Conservation (phyloP, 2,797 vertebrate genomes). For the Falco berigora region DNA sequence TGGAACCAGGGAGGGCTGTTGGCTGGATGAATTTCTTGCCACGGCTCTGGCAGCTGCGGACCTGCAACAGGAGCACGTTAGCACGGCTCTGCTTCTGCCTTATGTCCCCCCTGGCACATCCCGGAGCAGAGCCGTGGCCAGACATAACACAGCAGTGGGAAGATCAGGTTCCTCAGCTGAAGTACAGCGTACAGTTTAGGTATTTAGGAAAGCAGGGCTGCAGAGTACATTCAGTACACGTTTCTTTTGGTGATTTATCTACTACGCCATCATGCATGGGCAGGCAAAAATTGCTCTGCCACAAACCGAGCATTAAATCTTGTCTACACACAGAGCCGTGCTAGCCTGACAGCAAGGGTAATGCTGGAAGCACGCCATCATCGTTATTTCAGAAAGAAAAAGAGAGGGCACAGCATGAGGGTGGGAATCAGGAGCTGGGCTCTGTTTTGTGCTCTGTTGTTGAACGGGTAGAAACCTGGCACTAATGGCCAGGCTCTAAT, state of each 20-base stretch:
- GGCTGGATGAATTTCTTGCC: neutral
- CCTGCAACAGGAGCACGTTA: neutral
- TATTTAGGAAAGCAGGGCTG: neutral
- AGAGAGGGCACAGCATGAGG: neutral
- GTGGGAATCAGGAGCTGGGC: neutral
- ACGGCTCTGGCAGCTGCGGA: neutral
- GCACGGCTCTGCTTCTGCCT: neutral
- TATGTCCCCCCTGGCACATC: neutral
- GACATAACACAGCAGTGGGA: neutral
- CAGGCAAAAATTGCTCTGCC: neutral
- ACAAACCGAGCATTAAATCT: neutral
- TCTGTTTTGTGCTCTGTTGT: neutral
- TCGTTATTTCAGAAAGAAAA: neutral
- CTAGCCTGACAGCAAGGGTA: neutral
- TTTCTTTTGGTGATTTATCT: neutral
- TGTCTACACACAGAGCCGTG: neutral
- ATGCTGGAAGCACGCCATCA: neutral
- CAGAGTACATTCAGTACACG: fast-evolving
- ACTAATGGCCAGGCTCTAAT: neutral
- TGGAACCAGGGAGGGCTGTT: neutral
- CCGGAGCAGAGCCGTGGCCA: neutral
- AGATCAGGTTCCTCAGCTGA: neutral
- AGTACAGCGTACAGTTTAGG: neutral
- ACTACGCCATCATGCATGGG: neutral
- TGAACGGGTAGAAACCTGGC: neutral